A percentile compares a stretch with the other conserved stretches of the same genome.
phyloP scores from a whole-genome alignment of 2,113 vertebrate species.

The Ascaphus truei region DNA sequence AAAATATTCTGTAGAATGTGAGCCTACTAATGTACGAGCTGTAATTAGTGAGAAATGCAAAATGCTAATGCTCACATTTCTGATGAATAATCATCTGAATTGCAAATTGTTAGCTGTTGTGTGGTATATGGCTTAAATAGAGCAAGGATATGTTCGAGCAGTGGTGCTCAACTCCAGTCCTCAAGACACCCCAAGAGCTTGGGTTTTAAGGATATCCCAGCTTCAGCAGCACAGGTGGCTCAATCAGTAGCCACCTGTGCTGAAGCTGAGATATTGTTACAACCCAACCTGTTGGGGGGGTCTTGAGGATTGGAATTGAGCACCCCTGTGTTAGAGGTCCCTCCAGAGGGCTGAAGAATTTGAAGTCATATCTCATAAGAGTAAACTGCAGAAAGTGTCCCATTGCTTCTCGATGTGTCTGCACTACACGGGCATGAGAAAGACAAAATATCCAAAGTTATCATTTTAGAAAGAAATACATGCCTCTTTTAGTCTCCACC shows the following conservation, averaged over 20 bases:
- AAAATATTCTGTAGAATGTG: constrained; percentile 3
- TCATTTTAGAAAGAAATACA: not conserved
- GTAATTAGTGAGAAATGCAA: constrained; percentile 29
- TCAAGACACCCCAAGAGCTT: no score
- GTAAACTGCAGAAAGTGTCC: constrained; percentile 13
- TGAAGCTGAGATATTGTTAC: no score
- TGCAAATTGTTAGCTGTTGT: constrained; percentile 27
- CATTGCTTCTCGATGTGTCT: not conserved
- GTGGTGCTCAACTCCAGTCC: no score
- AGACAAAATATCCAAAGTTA: not conserved
- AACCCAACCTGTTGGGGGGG: no score
- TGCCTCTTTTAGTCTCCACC: constrained; percentile 59
- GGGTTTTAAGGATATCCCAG: no score
- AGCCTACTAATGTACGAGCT: constrained; percentile 6
- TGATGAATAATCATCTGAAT: constrained; percentile 24
- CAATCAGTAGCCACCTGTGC: no score
- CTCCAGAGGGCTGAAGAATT: constrained; percentile 14
- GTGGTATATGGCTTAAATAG: constrained; percentile 24
- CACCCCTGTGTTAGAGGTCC: not conserved
- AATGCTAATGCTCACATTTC: constrained; percentile 26
- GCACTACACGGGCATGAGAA: not conserved
- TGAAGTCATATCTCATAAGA: constrained; percentile 18
- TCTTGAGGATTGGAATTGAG: no score
- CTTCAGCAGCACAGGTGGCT: no score
- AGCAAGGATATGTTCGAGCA: not conserved